Evolutionary conservation across 1,140 invertebrate genomes (phyloP).

Genomic region (Trachelipus rathkii): DNA sequence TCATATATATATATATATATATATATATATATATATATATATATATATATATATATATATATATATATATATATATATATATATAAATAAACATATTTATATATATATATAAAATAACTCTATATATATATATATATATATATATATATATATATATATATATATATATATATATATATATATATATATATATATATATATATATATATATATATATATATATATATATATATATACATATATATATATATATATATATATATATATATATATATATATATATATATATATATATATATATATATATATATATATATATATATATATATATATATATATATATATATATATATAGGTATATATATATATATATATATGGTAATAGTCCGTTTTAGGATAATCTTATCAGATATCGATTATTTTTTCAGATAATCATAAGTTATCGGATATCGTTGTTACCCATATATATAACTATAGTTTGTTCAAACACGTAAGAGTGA

Average conservation of each 20-base stretch:
- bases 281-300: not conserved
- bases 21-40: not conserved
- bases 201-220: slow-evolving; percentile 13
- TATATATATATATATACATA: not conserved
- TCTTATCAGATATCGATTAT: too few species aligned
- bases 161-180: slow-evolving; percentile 4
- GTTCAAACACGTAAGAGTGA: too few species aligned
- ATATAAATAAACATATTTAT: not conserved
- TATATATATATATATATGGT: too few species aligned
- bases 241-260: slow-evolving; percentile 4
- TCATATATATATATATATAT: not conserved
- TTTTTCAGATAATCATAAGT: too few species aligned
- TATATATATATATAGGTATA: slow-evolving; percentile 13
- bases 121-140: not conserved
- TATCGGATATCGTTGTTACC: too few species aligned
- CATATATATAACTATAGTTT: too few species aligned
- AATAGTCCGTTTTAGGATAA: too few species aligned
- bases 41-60: slow-evolving; percentile 2
- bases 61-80: not conserved
- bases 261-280: slow-evolving; percentile 13
- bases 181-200: not conserved
- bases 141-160: slow-evolving; percentile 13
- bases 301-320: slow-evolving; percentile 22
- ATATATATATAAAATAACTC: not conserved
- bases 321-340: slow-evolving; percentile 19